Conservation (phyloP, 2,888 invertebrate genomes). For the Beris morrisii region DNA sequence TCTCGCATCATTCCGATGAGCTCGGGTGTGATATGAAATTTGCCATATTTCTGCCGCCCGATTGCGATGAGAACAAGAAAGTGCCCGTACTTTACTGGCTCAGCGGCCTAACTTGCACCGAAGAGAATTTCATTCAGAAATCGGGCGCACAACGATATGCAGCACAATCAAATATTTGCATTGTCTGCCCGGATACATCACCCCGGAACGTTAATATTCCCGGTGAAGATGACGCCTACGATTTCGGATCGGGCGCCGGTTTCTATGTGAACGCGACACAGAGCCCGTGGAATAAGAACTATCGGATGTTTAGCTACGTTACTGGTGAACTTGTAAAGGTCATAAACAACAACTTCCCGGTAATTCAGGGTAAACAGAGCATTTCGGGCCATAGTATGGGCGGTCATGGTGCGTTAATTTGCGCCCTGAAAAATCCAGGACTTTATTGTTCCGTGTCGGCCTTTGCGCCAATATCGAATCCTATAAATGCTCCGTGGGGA, state of each 20-base stretch:
- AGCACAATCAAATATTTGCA: conserved; percentile 77
- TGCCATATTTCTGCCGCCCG: conserved; percentile 85
- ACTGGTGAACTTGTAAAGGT: conserved; percentile 80
- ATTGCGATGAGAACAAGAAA: conserved; percentile 55
- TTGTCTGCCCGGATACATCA: conserved; percentile 95
- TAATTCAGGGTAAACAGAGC: conserved; percentile 63
- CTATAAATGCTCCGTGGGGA: conserved; percentile 84
- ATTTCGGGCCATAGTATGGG: conserved; percentile 96
- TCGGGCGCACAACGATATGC: conserved; percentile 93
- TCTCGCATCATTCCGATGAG: conserved; percentile 57
- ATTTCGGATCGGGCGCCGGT: conserved; percentile 94
- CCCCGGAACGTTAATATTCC: conserved; percentile 86
- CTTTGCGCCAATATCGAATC: conserved; percentile 94
- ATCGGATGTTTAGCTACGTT: conserved; percentile 95
- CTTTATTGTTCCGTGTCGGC: conserved; percentile 87
- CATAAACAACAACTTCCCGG: conserved; percentile 74
- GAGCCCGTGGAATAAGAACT: conserved; percentile 91
- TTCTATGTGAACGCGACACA: conserved; percentile 92
- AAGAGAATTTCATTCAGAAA: conserved; percentile 94
- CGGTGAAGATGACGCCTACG: conserved; percentile 90
- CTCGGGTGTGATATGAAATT: conserved; percentile 92
- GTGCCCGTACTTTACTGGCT: conserved; percentile 88
- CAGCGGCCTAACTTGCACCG: conserved; percentile 90
- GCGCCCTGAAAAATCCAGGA: conserved; percentile 87
- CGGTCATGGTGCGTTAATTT: conserved; percentile 93